Evolutionary conservation across 2,113 vertebrate genomes (phyloP).

Genomic region (Petroica traversi): DNA sequence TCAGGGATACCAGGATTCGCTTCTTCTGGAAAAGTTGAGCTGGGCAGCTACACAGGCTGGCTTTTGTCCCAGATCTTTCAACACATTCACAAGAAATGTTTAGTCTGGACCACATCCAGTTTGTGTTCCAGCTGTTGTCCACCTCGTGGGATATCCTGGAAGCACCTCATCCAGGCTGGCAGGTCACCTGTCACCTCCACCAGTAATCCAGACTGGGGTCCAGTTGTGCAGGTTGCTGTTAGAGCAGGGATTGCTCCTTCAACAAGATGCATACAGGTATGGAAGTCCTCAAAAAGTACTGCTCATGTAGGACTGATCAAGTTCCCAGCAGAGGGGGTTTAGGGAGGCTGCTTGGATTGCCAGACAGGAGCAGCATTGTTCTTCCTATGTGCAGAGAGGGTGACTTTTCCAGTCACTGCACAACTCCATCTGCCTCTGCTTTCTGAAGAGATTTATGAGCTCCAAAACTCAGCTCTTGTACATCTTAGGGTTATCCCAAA

Average conservation of each 20-base stretch:
- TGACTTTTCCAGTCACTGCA: neutral
- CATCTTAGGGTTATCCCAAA: neutral
- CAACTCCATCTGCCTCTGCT: neutral
- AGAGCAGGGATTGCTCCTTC: neutral
- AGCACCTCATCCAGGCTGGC: neutral
- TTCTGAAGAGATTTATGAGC: neutral
- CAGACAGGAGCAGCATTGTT: neutral
- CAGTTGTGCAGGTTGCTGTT: neutral
- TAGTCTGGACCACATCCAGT: neutral
- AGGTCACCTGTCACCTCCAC: neutral
- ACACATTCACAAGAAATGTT: neutral
- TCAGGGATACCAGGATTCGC: neutral
- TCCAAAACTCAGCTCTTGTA: neutral
- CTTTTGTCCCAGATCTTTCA: neutral
- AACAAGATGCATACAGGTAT: neutral
- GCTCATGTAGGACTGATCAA: neutral
- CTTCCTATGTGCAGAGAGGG: rapidly evolving
- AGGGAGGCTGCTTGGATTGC: neutral
- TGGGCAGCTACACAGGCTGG: neutral
- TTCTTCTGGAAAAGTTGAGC: neutral
- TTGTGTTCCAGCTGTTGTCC: neutral
- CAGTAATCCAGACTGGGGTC: rapidly evolving
- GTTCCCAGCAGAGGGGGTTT: neutral
- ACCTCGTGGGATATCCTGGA: neutral
- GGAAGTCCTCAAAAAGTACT: neutral